phyloP scores from a whole-genome alignment of 2,888 invertebrate genomes.

The Loripinus fragilis region DNA sequence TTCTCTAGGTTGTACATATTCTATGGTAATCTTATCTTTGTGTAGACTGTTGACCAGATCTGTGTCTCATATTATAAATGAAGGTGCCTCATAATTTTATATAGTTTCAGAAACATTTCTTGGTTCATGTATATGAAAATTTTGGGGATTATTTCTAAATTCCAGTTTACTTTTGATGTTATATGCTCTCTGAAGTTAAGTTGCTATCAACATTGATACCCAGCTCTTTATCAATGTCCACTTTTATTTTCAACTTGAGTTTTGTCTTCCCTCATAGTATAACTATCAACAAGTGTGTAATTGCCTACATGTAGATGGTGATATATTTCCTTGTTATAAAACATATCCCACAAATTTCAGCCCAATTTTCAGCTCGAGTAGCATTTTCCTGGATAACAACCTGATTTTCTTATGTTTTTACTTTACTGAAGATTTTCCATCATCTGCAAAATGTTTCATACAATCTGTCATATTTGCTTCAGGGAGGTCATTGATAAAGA shows the following conservation, averaged over 20 bases:
- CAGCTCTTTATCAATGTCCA: not conserved
- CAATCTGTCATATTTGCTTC: not conserved
- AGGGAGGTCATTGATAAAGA: not conserved
- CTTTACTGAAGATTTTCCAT: not conserved
- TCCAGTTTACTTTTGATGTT: not conserved
- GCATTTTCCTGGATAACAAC: not conserved
- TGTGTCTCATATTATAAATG: not conserved
- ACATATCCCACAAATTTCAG: not conserved
- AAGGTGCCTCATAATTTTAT: not conserved
- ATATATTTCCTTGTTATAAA: not conserved
- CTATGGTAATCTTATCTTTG: not conserved
- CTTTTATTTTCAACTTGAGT: not conserved
- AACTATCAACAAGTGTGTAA: not conserved
- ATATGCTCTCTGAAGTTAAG: not conserved
- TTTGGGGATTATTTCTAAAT: not conserved
- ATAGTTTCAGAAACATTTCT: not conserved
- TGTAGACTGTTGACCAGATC: not conserved
- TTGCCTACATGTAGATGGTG: not conserved
- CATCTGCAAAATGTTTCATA: not conserved
- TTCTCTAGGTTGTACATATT: not conserved
- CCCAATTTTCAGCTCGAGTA: not conserved
- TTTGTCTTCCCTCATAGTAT: not conserved
- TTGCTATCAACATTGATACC: not conserved
- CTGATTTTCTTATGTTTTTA: not conserved
- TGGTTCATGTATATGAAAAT: not conserved